Base-by-base conservation (phyloP, 2,888 invertebrate species). In the Hydroisotoma schaefferi region DNA sequence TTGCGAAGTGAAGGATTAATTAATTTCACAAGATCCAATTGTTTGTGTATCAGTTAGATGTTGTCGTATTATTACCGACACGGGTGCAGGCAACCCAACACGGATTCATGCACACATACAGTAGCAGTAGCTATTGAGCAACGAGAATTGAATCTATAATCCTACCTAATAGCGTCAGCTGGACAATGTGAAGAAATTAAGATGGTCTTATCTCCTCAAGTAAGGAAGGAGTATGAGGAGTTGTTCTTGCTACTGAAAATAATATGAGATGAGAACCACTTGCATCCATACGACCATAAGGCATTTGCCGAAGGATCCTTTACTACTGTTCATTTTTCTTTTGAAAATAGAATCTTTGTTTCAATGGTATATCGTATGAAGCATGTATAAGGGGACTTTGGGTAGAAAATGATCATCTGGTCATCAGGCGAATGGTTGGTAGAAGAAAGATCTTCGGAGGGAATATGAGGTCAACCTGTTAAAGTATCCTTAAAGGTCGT, bases 81-180 rank as follows among this genome's bases (percentile, higher is more conserved):
- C n/a, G n/a, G n/a, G n/a, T n/a, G n/a, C n/a, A n/a, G n/a, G n/a
- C n/a, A n/a, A n/a, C n/a, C n/a, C n/a, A n/a, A n/a, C n/a, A n/a
- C n/a, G n/a, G n/a, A n/a, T n/a, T n/a, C n/a, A n/a, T n/a, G n/a
- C n/a, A n/a, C n/a, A n/a, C n/a, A n/a, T n/a, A n/a, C n/a, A n/a
- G n/a, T n/a, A n/a, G n/a, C n/a, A n/a, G n/a, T n/a, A n/a, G n/a
- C n/a, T n/a, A n/a, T n/a, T n/a, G n/a, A n/a, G n/a, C n/a, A n/a
- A n/a, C n/a, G n/a, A n/a, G n/a, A n/a, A n/a, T n/a, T n/a, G n/a
- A n/a, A n/a, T n/a, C n/a, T n/a, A n/a, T n/a, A n/a, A n/a, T n/a
- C n/a, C n/a, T n/a, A n/a, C n/a, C n/a, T n/a, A n/a, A 33, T 33
- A 56, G 67, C 69, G 70, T 70, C 70, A 70, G 67, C 70, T 70